Conservation (phyloP, 2,113 vertebrate species). For the Zingel zingel region DNA sequence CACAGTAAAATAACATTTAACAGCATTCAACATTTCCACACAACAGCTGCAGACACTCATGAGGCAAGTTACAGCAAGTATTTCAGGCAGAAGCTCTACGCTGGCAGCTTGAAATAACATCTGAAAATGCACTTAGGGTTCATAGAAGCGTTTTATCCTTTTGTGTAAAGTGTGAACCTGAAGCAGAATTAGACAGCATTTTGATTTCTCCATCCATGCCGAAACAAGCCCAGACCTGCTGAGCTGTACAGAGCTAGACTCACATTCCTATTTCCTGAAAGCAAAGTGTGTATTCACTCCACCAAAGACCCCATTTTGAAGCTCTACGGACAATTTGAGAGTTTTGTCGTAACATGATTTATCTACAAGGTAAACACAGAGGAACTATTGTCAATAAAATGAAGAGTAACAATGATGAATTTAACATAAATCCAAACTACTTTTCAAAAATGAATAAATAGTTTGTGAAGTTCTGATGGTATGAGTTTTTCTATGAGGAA, state of each 20-base stretch:
- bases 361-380: neutral
- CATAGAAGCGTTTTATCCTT: neutral
- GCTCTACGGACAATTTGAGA: neutral
- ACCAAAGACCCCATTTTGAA: neutral
- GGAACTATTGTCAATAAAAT: neutral
- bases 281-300: conserved; percentile 10
- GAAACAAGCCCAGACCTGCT: conserved; percentile 47
- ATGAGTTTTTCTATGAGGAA: too few species aligned
- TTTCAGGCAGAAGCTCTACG: neutral
- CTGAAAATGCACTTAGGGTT: conserved; percentile 39
- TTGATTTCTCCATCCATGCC: conserved; percentile 47
- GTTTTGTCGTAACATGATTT: neutral
- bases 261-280: conserved; percentile 33
- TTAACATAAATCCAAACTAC: neutral
- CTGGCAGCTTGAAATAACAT: neutral
- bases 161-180: conserved; percentile 3
- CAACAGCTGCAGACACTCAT: neutral
- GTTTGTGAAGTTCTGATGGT: neutral
- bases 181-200: conserved; percentile 64
- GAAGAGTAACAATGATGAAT: neutral
- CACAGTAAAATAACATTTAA: conserved; percentile 14
- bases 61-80: neutral
- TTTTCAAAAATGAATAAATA: neutral
- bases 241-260: neutral
- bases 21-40: neutral